phyloP scores from a whole-genome alignment of 1,140 invertebrate species.

The Scaptodrosophila lebanonensis region DNA sequence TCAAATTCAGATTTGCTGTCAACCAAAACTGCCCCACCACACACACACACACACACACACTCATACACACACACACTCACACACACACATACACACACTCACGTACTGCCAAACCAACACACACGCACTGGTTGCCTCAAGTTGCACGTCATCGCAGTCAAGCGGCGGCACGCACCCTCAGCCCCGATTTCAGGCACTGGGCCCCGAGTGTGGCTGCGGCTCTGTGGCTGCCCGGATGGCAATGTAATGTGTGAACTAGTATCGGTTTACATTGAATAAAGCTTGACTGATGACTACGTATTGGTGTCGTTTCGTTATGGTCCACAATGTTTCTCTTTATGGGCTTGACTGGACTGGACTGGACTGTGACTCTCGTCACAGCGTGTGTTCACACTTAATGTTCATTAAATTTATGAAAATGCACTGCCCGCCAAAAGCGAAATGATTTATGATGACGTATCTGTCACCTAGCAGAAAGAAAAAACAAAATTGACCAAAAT shows the following conservation, averaged over 20 bases:
- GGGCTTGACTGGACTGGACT: too few species aligned
- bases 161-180: conserved; percentile 5
- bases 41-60: background rate
- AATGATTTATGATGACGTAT: conserved; percentile 53
- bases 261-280: conserved; percentile 67
- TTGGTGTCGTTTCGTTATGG: conserved; percentile 37
- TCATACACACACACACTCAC: background rate
- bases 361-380: background rate
- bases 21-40: conserved; percentile 48
- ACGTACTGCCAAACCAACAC: too few species aligned
- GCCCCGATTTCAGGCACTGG: too few species aligned
- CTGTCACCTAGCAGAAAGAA: too few species aligned
- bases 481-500: too few species aligned
- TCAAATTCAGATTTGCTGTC: conserved; percentile 68
- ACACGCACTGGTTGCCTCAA: conserved; percentile 14
- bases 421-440: conserved; percentile 11
- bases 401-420: conserved; percentile 66
- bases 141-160: conserved; percentile 11
- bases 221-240: background rate
- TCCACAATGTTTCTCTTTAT: conserved; percentile 3
- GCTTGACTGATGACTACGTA: conserved; percentile 60
- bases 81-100: too few species aligned
- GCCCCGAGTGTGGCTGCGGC: too few species aligned
- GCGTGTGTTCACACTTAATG: conserved; percentile 49
- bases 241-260: conserved; percentile 18